Evolutionary conservation across 2,797 vertebrate genomes (phyloP).

Genomic region (Tympanoctomys barrerae): DNA sequence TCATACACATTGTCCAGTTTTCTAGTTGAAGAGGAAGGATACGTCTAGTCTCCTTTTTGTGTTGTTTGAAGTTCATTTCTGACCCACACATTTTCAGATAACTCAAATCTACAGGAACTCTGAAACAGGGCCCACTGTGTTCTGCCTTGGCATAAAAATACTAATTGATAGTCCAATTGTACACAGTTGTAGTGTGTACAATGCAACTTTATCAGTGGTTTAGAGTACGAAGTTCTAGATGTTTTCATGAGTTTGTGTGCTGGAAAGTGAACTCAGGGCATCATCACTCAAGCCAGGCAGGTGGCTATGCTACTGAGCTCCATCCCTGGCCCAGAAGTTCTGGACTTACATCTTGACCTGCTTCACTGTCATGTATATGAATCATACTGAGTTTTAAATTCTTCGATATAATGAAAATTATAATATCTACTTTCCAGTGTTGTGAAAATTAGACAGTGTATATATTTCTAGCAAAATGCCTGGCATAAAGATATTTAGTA

Average conservation of each 20-base stretch:
- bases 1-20: neutral
- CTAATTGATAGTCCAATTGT: neutral
- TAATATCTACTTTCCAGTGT: neutral
- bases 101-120: neutral
- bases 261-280: too few relatives aligned
- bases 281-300: too few relatives aligned
- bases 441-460: conserved; percentile 19
- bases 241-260: too few relatives aligned
- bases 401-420: conserved; percentile 42
- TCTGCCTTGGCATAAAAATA: neutral
- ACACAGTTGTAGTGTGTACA: neutral
- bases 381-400: conserved; percentile 26
- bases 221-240: neutral
- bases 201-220: neutral
- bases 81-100: neutral
- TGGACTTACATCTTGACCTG: conserved; percentile 35
- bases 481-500: neutral
- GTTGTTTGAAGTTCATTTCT: neutral
- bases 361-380: neutral
- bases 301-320: too few relatives aligned
- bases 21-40: neutral
- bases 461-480: conserved; percentile 2
- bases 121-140: neutral
- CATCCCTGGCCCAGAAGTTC: neutral
- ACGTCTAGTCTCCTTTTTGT: neutral